These are phyloP conservation scores for Osmerus eperlanus DNA, from an alignment of 2,113 vertebrate genomes.

Conservation along the genomic window DNA sequence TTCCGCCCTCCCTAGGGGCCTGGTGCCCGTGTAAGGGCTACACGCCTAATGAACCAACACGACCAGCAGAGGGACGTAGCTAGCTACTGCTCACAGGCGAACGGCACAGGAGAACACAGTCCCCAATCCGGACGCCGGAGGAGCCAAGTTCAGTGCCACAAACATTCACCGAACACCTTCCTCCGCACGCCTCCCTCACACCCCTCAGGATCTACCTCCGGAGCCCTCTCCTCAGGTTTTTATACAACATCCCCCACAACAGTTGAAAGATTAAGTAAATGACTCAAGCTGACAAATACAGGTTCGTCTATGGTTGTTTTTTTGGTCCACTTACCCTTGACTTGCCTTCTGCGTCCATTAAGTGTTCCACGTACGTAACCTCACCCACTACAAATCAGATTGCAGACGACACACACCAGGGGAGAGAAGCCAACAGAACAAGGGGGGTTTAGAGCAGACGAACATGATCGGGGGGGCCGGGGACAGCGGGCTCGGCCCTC, in stretches of 20 bases:
- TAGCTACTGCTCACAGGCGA: slow-evolving; percentile 38
- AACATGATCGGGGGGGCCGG: slow-evolving; percentile 80
- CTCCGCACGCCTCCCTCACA: slow-evolving; percentile 56
- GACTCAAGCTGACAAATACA: slow-evolving; percentile 76
- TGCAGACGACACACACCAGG: slow-evolving; percentile 99
- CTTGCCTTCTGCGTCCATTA: slow-evolving; percentile 99
- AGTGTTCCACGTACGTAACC: slow-evolving; percentile 99
- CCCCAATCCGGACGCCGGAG: slow-evolving; percentile 42
- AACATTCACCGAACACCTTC: slow-evolving; percentile 55
- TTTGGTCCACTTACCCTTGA: slow-evolving; percentile 98
- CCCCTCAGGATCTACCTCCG: slow-evolving; percentile 18
- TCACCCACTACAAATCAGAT: slow-evolving; percentile 99
- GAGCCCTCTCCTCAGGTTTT: slow-evolving; percentile 33
- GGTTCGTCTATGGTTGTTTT: slow-evolving; percentile 70
- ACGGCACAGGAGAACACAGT: no score
- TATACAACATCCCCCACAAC: slow-evolving; percentile 58
- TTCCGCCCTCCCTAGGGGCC: slow-evolving; percentile 54
- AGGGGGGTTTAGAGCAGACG: slow-evolving; percentile 99
- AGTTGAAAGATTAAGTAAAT: slow-evolving; percentile 51
- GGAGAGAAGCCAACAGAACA: slow-evolving; percentile 99
- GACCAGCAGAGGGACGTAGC: slow-evolving; percentile 58
- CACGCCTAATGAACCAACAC: slow-evolving; percentile 53
- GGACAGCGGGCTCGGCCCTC: slow-evolving; percentile 90
- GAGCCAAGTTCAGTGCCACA: slow-evolving; percentile 63
- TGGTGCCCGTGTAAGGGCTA: slow-evolving; percentile 31